Base-by-base conservation (phyloP, 2,113 vertebrate species). In the Dipodomys spectabilis region DNA sequence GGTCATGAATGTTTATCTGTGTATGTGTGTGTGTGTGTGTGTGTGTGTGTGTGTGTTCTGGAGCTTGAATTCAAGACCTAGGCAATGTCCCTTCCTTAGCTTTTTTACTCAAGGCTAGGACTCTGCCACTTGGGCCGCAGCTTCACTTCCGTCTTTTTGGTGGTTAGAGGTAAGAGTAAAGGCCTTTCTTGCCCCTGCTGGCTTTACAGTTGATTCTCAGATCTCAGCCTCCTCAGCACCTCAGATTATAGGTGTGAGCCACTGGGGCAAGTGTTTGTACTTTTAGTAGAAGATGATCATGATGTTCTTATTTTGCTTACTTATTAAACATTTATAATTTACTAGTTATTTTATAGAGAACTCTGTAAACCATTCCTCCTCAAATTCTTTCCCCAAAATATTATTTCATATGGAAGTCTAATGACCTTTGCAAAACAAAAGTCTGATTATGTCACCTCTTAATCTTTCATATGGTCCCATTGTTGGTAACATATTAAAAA, bases 391-490 rank as follows among this genome's bases (percentile, higher is more conserved):
- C 2, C n/a, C 2, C 22, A 11, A 77, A 95, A 87, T 53, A 90
- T 49, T 25, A 89, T 75, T 74, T 13, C 16, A 67, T n/a, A 75
- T 30, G 32, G 86, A 95, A 78, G 13, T 64, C 20, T 88, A 92
- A 45, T 86, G n/a, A 90, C 1, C 49, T 78, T 73, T 90, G 27
- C 49, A 85, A 95, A 87, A 77, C 30, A 73, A 7, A 88, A 44
- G 77, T 91, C 35, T 80, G 45, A 88, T 25, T 5, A 81, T 49
- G 28, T 49, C 12, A n/a, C 13, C 5, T 39, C 74, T 94, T 95
- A n/a, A 86, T 7, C 18, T 68, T 60, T 86, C 65, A 75, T 0
- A 79, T 32, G 5, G 30, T 94, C 49, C 30, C 20, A 93, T 65
- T 67, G 85, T 62, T 71, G 28, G 67, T 57, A 4, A 60, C 4